Conservation (phyloP, 2,113 vertebrate genomes). For the Brachyistius frenatus region DNA sequence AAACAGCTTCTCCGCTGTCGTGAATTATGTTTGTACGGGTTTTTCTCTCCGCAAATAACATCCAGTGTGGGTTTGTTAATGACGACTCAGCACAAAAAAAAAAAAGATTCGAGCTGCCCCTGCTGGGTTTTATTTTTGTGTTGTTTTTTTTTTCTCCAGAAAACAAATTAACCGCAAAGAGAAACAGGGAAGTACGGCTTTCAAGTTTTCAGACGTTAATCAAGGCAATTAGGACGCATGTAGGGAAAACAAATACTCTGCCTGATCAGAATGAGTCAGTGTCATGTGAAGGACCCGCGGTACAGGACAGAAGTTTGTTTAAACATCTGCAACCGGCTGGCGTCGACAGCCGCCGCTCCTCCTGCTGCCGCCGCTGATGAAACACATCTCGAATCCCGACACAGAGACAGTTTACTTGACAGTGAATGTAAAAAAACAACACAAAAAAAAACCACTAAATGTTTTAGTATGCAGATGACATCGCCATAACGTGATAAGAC, state of each 20-base stretch:
- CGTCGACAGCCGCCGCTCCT: not conserved
- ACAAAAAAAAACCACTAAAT: too few relatives aligned
- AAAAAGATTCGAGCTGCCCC: not conserved
- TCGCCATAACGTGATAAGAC: not conserved
- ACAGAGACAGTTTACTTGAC: not conserved
- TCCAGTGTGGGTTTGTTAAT: constrained; percentile 24
- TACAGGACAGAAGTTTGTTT: not conserved
- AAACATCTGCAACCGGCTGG: constrained; percentile 17
- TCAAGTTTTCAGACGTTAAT: not conserved
- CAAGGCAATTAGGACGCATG: not conserved
- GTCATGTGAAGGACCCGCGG: not conserved
- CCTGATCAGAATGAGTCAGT: not conserved
- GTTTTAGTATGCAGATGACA: not conserved
- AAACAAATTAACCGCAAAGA: constrained; percentile 18
- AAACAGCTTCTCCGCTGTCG: constrained; percentile 54
- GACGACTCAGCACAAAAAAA: constrained; percentile 6
- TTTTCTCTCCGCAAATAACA: constrained; percentile 39
- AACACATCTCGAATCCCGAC: constrained; percentile 4
- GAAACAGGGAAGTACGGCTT: not conserved
- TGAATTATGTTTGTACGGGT: constrained; percentile 46
- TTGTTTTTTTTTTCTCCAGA: not conserved
- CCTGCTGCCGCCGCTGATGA: not conserved
- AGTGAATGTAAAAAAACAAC: not conserved
- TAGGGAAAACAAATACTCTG: not conserved
- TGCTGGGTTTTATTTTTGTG: not conserved